Evolutionary conservation across 2,113 vertebrate genomes (phyloP), one percentile per base, ranked within the genome.

Genomic region (Odocoileus virginianus): DNA sequence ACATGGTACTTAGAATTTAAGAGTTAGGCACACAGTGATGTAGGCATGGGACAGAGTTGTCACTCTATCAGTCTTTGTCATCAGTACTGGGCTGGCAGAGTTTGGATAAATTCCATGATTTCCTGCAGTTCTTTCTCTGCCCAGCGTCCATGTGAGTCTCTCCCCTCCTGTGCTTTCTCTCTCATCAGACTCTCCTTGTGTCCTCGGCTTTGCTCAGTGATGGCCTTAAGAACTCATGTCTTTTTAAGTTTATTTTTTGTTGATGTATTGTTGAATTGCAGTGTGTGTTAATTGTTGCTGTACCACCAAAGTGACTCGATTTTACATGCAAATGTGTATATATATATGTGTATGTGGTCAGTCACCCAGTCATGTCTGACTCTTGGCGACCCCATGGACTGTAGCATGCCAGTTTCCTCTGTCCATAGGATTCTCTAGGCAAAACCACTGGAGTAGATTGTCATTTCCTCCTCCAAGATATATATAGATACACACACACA

Each of bases 111-210:
- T 87, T 8, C 15, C 33, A 2, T 5, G 55, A 45, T 64, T 83
- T 78, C 64, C 93, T 92, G 23, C 3, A 13, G 61, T 50, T 57
- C 5, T 40, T 55, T n/a, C 36, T 79, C 28, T 57, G 43, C 43
- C 55, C 3, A 9, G n/a, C 10, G 1, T 57, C 43, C 25, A 4
- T 6, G 12, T 3, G 14, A 21, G 55, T 6, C 10, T 23, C 30
- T n/a, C 5, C 47, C 58, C 40, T 76, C n/a, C 5, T 84, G 19
- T 50, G 15, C 23, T 55, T 61, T 9, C n/a, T 79, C 25, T 47
- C 9, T 76, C 23, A 19, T 23, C 27, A 7, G 1, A 30, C 11
- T 23, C 67, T 47, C 11, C 50, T 58, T 43, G 3, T n/a, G 27
- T 40, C 27, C 33, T 43, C 61, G 33, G 1, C 54, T 96, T 45